Conservation (phyloP, 23 tunicate species). For the Halocynthia aurantium region DNA sequence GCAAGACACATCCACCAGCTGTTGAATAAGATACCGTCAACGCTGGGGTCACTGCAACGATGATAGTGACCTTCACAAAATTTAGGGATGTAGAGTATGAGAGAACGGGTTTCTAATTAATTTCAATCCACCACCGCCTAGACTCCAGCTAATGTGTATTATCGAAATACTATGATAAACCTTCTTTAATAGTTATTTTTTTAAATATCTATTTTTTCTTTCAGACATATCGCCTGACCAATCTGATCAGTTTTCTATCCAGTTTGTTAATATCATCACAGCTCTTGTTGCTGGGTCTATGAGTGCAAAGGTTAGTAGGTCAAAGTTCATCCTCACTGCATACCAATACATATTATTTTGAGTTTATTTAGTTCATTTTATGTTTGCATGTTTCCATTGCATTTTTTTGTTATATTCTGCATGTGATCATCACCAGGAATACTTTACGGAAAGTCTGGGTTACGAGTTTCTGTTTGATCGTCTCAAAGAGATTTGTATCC, state of each 20-base stretch:
- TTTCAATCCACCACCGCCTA: too few relatives aligned
- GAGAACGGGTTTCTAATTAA: too few relatives aligned
- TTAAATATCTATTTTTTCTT: background rate
- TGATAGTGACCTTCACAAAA: too few relatives aligned
- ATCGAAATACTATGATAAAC: too few relatives aligned
- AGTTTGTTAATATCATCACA: slow-evolving; percentile 65
- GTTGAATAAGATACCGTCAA: too few relatives aligned
- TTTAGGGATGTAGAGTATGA: too few relatives aligned
- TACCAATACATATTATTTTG: background rate
- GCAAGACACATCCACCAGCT: too few relatives aligned
- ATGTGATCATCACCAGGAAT: slow-evolving; percentile 40
- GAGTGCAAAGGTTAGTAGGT: slow-evolving; percentile 70
- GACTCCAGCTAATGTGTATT: too few relatives aligned
- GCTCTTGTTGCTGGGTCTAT: slow-evolving; percentile 82
- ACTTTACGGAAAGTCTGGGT: slow-evolving; percentile 47
- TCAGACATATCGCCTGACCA: slow-evolving; percentile 7
- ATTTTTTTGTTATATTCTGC: slow-evolving; percentile 13
- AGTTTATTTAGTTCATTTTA: background rate
- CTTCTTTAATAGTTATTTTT: too few relatives aligned
- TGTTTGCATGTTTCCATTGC: slow-evolving; percentile 21
- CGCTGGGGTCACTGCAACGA: too few relatives aligned
- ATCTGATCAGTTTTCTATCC: slow-evolving; percentile 53
- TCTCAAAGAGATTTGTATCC: slow-evolving; percentile 37
- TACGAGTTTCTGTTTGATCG: slow-evolving; percentile 47
- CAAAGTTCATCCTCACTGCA: background rate